Percentiles rank a stretch among this genome's conserved stretches.
These are phyloP conservation scores for Bucorvus abyssinicus DNA, from an alignment of 2,797 vertebrate species.

Conservation along the genomic window DNA sequence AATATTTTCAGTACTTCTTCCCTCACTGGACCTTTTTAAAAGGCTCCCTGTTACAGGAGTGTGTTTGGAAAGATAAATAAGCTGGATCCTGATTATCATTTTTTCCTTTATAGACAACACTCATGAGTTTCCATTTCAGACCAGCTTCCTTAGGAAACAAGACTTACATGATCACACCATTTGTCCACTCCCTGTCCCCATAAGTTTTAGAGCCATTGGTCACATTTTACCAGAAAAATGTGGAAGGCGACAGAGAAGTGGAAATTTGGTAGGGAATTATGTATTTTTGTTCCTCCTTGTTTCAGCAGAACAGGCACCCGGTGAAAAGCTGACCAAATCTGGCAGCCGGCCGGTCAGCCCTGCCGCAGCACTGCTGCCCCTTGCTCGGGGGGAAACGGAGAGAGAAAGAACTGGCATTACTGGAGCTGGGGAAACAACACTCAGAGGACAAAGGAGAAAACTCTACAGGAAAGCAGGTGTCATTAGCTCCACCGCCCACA, in stretches of 20 bases:
- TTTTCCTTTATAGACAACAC: not conserved
- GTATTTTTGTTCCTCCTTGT: not conserved
- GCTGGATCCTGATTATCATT: not conserved
- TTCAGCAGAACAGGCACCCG: not conserved
- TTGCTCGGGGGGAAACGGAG: not conserved
- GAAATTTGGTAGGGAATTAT: not conserved
- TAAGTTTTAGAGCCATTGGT: not conserved
- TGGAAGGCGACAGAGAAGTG: not conserved
- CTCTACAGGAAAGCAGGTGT: constrained; percentile 13
- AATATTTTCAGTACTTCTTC: not conserved
- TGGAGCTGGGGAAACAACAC: not conserved
- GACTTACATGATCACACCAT: not conserved
- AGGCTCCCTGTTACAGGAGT: not conserved
- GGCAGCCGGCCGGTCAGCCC: not conserved
- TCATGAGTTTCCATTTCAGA: not conserved
- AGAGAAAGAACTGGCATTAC: no score
- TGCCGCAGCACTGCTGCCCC: not conserved
- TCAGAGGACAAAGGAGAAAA: not conserved
- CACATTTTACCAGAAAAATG: not conserved
- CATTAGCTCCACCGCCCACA: constrained; percentile 1
- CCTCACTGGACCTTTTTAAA: not conserved
- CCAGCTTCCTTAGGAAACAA: not conserved
- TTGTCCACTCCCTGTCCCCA: not conserved
- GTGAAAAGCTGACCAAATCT: not conserved
- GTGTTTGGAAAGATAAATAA: not conserved